Evolutionary conservation across 1,140 invertebrate genomes (phyloP).

Genomic region (Drosophila elegans): DNA sequence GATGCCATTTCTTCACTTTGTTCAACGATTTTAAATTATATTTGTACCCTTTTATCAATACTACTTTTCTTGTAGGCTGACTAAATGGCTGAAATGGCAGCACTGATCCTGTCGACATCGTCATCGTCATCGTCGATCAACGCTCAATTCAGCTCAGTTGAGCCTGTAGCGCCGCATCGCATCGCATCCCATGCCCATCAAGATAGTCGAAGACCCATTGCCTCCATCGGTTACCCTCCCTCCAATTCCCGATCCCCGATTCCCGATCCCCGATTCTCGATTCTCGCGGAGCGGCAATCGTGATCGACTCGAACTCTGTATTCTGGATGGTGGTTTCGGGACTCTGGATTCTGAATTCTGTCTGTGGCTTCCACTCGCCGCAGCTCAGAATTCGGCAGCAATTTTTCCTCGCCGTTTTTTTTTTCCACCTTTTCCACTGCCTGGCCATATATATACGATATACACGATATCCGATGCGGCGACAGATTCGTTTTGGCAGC

Average conservation of each 20-base stretch:
- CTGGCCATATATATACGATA: slow-evolving; percentile 34
- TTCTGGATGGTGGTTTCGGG: slow-evolving; percentile 9
- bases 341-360: slow-evolving; percentile 10
- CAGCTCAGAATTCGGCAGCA: slow-evolving; percentile 64
- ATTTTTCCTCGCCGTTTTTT: slow-evolving; percentile 24
- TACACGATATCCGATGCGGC: slow-evolving; percentile 59
- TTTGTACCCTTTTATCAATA: too few relatives aligned
- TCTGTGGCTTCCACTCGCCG: slow-evolving; percentile 8
- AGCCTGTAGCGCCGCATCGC: slow-evolving; percentile 73
- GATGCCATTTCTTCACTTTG: too few relatives aligned
- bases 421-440: slow-evolving; percentile 8
- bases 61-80: too few relatives aligned
- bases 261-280: slow-evolving; percentile 15
- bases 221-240: slow-evolving; percentile 9
- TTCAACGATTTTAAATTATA: too few relatives aligned
- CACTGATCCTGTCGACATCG: slow-evolving; percentile 12
- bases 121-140: slow-evolving; percentile 71
- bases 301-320: slow-evolving; percentile 53
- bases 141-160: slow-evolving; percentile 39
- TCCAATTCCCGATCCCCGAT: not conserved
- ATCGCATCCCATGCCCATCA: slow-evolving; percentile 58
- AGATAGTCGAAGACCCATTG: slow-evolving; percentile 52
- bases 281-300: slow-evolving; percentile 52
- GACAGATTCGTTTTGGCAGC: slow-evolving; percentile 78
- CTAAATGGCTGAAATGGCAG: not conserved